These are phyloP conservation scores for Tetramorium alpestre DNA, from an alignment of 1,140 invertebrate genomes.

Conservation along the genomic window DNA sequence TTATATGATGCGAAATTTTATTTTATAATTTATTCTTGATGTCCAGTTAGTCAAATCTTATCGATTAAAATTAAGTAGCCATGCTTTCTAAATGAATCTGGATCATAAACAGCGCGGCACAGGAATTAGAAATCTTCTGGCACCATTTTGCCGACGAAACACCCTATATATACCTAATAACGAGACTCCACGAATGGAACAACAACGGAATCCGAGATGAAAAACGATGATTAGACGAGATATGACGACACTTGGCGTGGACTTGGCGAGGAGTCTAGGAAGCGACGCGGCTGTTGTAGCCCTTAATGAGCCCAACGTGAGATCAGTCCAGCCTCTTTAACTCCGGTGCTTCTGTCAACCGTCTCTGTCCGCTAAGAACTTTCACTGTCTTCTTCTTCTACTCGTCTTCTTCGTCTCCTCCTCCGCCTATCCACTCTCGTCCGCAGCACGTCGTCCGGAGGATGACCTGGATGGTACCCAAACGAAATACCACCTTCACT, in stretches of 20 bases:
- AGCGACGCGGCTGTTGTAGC: slow-evolving; percentile 78
- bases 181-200: slow-evolving; percentile 31
- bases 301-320: slow-evolving; percentile 82
- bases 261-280: slow-evolving; percentile 81
- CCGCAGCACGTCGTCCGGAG: slow-evolving; percentile 72
- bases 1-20: neutral
- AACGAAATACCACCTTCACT: slow-evolving; percentile 76
- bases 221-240: slow-evolving; percentile 79
- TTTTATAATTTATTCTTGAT: neutral
- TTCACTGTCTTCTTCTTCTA: slow-evolving; percentile 65
- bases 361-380: slow-evolving; percentile 70
- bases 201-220: slow-evolving; percentile 72
- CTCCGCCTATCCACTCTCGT: slow-evolving; percentile 62
- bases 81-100: neutral
- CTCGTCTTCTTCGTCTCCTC: slow-evolving; percentile 39
- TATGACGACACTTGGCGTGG: slow-evolving; percentile 77
- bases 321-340: slow-evolving; percentile 76
- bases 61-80: neutral
- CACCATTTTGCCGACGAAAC: slow-evolving; percentile 31
- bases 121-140: slow-evolving; percentile 16
- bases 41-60: neutral
- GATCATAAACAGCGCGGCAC: neutral
- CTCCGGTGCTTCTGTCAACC: slow-evolving; percentile 77
- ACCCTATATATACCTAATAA: slow-evolving; percentile 57
- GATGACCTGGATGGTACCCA: slow-evolving; percentile 83